Evolutionary conservation across 2,888 invertebrate species (phyloP).

Genomic region (Caenorhabditis virilis): DNA sequence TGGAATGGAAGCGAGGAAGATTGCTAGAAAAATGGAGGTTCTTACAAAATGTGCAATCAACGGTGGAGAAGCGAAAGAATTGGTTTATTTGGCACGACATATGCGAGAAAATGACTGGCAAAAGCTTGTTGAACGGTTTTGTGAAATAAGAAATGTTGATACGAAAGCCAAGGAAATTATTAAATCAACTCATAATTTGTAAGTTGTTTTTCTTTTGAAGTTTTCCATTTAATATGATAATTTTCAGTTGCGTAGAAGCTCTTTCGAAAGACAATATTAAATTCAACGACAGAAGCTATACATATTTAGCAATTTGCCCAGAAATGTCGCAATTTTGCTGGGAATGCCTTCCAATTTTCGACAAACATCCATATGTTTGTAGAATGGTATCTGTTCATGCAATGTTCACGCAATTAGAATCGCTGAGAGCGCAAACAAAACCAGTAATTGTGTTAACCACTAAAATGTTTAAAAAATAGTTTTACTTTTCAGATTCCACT

Average conservation of each 20-base stretch:
- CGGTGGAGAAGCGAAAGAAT: constrained; percentile 23
- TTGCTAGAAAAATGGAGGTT: constrained; percentile 5
- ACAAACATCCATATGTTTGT: constrained; percentile 46
- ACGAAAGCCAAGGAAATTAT: background rate
- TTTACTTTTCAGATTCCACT: too few species aligned
- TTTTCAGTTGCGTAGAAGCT: background rate
- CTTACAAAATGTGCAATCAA: constrained; percentile 11
- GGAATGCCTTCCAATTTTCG: constrained; percentile 54
- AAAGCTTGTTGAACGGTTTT: constrained; percentile 15
- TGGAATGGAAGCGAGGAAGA: background rate
- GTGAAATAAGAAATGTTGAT: constrained; percentile 14
- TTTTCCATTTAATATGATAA: background rate
- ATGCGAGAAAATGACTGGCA: constrained; percentile 20
- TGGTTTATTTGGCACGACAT: constrained; percentile 12
- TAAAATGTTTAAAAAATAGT: too few species aligned
- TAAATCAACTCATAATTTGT: background rate
- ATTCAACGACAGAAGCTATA: constrained; percentile 18
- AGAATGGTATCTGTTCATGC: constrained; percentile 55
- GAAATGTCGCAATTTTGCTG: constrained; percentile 48
- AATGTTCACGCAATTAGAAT: constrained; percentile 27
- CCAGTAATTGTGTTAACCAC: too few species aligned
- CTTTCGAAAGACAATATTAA: background rate
- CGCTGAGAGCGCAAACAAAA: background rate
- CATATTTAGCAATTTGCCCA: constrained; percentile 25
- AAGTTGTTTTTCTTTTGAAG: constrained; percentile 3